phyloP scores from a whole-genome alignment of 2,113 vertebrate species.

The Paracanthobrama guichenoti region DNA sequence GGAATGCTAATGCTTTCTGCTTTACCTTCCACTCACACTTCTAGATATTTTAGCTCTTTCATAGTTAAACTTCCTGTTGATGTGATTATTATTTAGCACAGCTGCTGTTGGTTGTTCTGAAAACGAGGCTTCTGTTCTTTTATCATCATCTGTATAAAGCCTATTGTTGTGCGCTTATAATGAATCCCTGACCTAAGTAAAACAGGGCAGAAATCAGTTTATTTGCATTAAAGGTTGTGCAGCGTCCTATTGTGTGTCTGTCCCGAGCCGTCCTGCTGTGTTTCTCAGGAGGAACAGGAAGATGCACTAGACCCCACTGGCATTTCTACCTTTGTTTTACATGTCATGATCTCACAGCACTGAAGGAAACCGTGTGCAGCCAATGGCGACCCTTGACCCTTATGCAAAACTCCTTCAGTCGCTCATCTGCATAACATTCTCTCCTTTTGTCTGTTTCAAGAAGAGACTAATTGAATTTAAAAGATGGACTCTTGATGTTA shows the following conservation, averaged over 20 bases:
- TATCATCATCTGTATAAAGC: not conserved
- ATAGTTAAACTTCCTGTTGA: not conserved
- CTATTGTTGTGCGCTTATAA: not conserved
- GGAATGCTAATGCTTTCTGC: not conserved
- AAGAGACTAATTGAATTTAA: constrained; percentile 59
- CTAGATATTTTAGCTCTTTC: not conserved
- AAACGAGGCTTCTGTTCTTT: not conserved
- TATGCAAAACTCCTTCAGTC: constrained; percentile 73
- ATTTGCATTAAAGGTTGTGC: constrained; percentile 28
- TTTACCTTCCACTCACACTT: not conserved
- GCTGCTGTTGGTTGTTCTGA: not conserved
- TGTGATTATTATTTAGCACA: not conserved
- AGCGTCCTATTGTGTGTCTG: not conserved
- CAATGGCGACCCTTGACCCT: constrained; percentile 67
- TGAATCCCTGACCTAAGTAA: not conserved
- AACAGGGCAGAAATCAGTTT: not conserved
- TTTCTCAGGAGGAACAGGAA: not conserved
- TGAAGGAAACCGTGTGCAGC: constrained; percentile 67
- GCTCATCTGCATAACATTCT: constrained; percentile 72
- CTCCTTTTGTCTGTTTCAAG: constrained; percentile 64
- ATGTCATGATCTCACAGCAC: constrained; percentile 71
- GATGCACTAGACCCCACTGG: constrained; percentile 66
- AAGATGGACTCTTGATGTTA: constrained; percentile 79
- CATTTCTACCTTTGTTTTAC: constrained; percentile 71
- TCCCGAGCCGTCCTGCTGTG: not conserved